Base-by-base conservation (phyloP, 2,888 invertebrate genomes). In the Eilema caniola region DNA sequence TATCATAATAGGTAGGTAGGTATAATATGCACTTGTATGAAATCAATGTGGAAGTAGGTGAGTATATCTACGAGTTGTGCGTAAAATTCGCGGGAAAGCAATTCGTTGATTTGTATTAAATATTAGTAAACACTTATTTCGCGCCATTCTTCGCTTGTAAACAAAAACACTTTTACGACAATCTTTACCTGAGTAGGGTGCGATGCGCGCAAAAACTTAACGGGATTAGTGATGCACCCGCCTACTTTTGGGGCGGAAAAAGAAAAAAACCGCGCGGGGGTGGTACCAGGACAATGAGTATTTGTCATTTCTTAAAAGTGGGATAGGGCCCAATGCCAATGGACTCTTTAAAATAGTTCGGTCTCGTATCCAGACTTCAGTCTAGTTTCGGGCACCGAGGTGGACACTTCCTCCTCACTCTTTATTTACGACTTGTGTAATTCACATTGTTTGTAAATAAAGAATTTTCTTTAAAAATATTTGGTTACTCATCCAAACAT, bases 61-160 rank as follows among this genome's bases (percentile, higher is more conserved):
- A 69, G 71, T 41, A 41, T 41, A 41, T 73, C 73, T 61, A 24
- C 24, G 56, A 47, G 65, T 62, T 75, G 69, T 62, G 73, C 53
- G 79, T 79, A 76, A 80, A 82, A 86, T 85, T 87, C 88, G 88
- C 90, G 89, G 88, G 90, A 91, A 92, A 89, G 90, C 85, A 76
- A 83, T 56, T 85, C 83, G 85, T 86, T 85, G 84, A 84, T 84
- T 86, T 82, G 87, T 83, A 84, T 81, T 90, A 86, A n/a, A 78
- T 91, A 91, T 92, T 92, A 88, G 92, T 94, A 93, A 93, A 94
- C 93, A 93, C 76, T 86, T 81, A 86, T 90, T 93, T 93, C 93
- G 93, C 93, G 93, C 94, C 94, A 92, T 88, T 89, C 86, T 83
- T 78, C 78, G 86, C 85, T 89, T 89, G 93, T 92, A 92, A 93